phyloP scores from a whole-genome alignment of 2,113 vertebrate genomes.

The Thryonomys swinderianus region DNA sequence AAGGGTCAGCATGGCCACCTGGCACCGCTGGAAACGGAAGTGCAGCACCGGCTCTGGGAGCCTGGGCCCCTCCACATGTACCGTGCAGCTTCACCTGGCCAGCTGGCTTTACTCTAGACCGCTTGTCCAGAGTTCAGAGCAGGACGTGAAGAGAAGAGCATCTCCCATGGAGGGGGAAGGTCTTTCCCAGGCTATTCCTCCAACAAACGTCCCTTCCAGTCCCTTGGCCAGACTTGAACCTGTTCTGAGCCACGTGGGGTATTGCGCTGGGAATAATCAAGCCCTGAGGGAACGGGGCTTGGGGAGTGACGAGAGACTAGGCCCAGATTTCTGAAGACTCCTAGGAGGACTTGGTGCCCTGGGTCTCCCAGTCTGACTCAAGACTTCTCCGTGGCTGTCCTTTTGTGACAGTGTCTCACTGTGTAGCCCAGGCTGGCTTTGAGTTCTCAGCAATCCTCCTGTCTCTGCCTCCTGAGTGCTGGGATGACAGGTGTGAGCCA shows the following conservation, averaged over 20 bases:
- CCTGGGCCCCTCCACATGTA: not conserved
- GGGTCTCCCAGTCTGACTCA: not conserved
- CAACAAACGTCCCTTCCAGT: not conserved
- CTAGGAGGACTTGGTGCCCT: not conserved
- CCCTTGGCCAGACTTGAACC: not conserved
- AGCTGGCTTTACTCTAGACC: not conserved
- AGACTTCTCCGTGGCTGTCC: not conserved
- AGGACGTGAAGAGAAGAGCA: not conserved
- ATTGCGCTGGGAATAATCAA: not conserved
- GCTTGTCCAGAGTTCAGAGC: not conserved
- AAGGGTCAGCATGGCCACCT: not conserved
- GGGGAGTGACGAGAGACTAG: not conserved
- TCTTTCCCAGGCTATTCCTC: not conserved
- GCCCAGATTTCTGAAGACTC: not conserved
- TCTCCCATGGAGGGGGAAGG: not conserved
- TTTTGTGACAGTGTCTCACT: no score
- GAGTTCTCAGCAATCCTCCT: no score
- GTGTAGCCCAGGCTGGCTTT: no score
- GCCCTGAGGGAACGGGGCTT: not conserved
- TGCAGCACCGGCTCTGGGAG: not conserved
- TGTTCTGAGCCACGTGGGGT: not conserved
- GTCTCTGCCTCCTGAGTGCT: no score
- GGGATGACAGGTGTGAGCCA: no score
- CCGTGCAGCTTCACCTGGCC: not conserved
- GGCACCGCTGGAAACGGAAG: not conserved